Evolutionary conservation across 2,113 vertebrate species (phyloP).

Genomic region (Alces alces): DNA sequence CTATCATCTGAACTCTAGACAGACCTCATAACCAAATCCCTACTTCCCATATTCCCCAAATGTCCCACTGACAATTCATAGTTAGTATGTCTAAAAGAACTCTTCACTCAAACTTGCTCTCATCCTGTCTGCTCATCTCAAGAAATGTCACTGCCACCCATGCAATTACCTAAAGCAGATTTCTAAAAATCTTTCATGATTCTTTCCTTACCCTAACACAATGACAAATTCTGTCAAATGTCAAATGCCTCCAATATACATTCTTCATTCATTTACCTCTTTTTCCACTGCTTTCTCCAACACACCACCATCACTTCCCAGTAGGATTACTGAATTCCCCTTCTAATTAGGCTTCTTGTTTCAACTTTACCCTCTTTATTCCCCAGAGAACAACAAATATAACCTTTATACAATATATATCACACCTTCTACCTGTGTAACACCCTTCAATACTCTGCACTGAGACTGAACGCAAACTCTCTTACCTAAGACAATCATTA

Average conservation of each 20-base stretch:
- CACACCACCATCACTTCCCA: background rate
- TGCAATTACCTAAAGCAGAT: background rate
- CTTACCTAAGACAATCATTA: background rate
- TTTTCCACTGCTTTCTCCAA: background rate
- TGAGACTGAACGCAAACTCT: background rate
- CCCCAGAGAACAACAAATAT: background rate
- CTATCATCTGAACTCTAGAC: background rate
- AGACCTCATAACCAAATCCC: background rate
- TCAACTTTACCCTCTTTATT: background rate
- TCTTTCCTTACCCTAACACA: background rate
- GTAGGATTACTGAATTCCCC: background rate
- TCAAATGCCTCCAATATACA: background rate
- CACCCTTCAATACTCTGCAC: background rate
- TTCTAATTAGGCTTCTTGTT: background rate
- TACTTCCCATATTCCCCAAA: background rate
- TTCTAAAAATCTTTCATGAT: background rate
- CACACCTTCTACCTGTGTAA: background rate
- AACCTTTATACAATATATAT: background rate
- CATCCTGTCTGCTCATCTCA: background rate
- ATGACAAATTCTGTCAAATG: background rate
- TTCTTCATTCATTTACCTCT: background rate
- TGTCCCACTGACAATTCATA: background rate
- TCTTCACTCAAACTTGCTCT: background rate
- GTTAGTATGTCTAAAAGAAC: background rate
- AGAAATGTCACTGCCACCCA: background rate